Evolutionary conservation across 2,888 invertebrate species (phyloP).

Genomic region (Miltochrista miniata): DNA sequence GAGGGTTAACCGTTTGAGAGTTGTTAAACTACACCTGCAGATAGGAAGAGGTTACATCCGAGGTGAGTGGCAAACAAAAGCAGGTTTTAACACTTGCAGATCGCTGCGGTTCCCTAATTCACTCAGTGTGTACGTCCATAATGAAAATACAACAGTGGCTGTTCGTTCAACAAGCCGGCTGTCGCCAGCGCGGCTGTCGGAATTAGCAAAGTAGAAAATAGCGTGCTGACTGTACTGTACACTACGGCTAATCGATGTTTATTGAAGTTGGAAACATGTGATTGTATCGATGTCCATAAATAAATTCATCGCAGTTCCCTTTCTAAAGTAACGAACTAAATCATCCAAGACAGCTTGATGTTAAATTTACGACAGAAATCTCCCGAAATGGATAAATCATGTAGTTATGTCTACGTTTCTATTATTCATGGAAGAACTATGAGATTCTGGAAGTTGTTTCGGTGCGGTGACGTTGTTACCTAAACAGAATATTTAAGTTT

Average conservation of each 20-base stretch:
- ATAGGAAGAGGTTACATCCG: slow-evolving; percentile 28
- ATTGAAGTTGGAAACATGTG: too few relatives aligned
- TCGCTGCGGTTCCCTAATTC: slow-evolving; percentile 39
- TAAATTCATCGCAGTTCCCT: slow-evolving; percentile 10
- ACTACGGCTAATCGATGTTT: not conserved
- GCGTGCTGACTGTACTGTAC: slow-evolving; percentile 2
- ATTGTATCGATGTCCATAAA: too few relatives aligned
- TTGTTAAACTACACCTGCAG: slow-evolving; percentile 28
- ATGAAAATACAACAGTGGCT: slow-evolving; percentile 43
- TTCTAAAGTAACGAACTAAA: not conserved
- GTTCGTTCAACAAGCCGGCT: slow-evolving; percentile 27
- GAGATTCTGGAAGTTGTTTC: slow-evolving; percentile 23
- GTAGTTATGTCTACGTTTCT: slow-evolving; percentile 10
- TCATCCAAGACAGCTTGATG: slow-evolving; percentile 2
- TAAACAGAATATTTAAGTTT: slow-evolving; percentile 28
- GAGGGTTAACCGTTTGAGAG: slow-evolving; percentile 19
- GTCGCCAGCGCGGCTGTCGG: not conserved
- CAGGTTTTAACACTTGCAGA: slow-evolving; percentile 30
- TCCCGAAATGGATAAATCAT: slow-evolving; percentile 1
- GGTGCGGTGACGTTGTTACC: slow-evolving; percentile 13
- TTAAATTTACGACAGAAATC: slow-evolving; percentile 2
- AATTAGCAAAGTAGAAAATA: not conserved
- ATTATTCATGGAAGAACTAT: slow-evolving; percentile 17
- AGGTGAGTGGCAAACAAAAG: slow-evolving; percentile 17
- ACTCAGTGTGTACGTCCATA: slow-evolving; percentile 37